Evolutionary conservation across 2,113 vertebrate species (phyloP).

Genomic region (Notothenia rossii): DNA sequence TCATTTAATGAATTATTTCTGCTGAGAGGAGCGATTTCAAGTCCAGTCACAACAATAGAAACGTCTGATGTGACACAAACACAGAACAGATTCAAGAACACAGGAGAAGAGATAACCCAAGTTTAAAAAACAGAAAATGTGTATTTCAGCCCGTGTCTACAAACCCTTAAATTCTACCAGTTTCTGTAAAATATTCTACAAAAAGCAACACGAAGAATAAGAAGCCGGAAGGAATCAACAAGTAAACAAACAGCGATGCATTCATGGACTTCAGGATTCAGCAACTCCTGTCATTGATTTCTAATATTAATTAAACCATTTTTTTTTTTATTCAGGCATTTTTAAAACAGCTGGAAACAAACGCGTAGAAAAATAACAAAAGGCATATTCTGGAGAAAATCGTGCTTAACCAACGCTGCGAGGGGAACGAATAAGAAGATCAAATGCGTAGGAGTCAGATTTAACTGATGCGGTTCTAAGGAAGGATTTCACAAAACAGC

Average conservation of each 20-base stretch:
- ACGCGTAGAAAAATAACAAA: not conserved
- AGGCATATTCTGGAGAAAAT: conserved; percentile 28
- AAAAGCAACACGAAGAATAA: not conserved
- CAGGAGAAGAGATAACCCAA: not conserved
- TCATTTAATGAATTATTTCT: conserved; percentile 30
- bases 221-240: not conserved
- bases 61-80: conserved; percentile 2
- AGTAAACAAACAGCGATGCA: not conserved
- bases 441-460: not conserved
- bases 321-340: not conserved
- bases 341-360: not conserved
- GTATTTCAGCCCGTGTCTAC: not conserved
- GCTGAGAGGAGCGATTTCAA: conserved; percentile 23
- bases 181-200: not conserved
- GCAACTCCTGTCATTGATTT: not conserved
- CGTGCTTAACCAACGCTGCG: not conserved
- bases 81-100: not conserved
- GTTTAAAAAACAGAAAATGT: not conserved
- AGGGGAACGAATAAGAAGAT: not conserved
- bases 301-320: not conserved
- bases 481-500: not conserved
- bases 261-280: not conserved
- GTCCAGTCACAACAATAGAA: conserved; percentile 27
- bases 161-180: not conserved
- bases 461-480: not conserved